Conservation (phyloP, 1,140 invertebrate species). For the Rhagoletis zephyria region DNA sequence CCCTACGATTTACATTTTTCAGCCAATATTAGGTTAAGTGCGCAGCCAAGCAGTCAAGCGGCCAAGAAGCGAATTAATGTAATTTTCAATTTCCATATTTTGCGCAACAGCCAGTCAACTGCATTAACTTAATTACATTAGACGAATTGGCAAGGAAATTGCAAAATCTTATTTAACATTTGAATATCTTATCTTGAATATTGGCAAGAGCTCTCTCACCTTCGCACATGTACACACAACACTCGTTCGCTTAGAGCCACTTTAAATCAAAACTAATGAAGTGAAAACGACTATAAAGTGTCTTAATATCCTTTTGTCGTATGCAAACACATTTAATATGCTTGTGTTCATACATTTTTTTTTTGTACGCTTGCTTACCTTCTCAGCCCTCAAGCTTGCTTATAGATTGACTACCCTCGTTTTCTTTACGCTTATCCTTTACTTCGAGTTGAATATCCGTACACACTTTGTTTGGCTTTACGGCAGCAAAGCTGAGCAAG, state of each 20-base stretch:
- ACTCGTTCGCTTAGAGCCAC: neutral
- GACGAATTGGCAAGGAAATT: conserved; percentile 39
- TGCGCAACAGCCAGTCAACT: conserved; percentile 17
- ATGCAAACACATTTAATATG: conserved; percentile 47
- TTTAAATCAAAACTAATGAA: conserved; percentile 72
- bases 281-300: conserved; percentile 72
- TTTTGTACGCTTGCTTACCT: neutral
- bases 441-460: neutral
- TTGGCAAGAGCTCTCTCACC: neutral
- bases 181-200: neutral
- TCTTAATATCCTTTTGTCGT: conserved; percentile 71
- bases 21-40: too few relatives aligned
- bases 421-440: conserved; percentile 44
- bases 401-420: neutral
- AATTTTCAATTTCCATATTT: conserved; percentile 33
- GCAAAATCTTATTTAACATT: conserved; percentile 18
- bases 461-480: neutral
- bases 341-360: conserved; percentile 32
- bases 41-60: neutral
- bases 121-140: conserved; percentile 44
- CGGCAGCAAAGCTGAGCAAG: neutral
- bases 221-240: neutral
- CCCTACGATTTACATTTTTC: too few relatives aligned
- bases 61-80: neutral
- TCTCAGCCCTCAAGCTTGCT: neutral